These are phyloP conservation scores for Xanthorhoe designata DNA, from an alignment of 2,888 invertebrate species.

Conservation along the genomic window DNA sequence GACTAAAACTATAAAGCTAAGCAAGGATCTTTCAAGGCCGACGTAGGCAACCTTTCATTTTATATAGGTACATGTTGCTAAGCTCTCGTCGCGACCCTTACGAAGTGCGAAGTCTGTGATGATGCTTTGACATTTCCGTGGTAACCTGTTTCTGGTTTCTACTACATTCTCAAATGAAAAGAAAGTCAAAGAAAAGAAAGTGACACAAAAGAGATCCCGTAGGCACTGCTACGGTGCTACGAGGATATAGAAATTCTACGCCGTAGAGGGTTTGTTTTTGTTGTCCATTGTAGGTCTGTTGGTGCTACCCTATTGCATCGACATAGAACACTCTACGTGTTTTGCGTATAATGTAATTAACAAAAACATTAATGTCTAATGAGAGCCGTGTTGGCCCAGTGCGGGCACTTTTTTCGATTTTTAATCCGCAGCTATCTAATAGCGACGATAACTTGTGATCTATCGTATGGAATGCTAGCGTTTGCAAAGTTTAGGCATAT, in stretches of 20 bases:
- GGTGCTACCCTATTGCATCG: neutral
- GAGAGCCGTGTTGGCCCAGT: too few species aligned
- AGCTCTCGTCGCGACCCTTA: neutral
- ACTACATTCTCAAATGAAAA: neutral
- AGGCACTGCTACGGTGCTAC: constrained; percentile 1
- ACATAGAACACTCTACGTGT: too few species aligned
- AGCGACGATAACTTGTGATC: too few species aligned
- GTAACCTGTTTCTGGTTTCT: neutral
- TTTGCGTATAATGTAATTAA: too few species aligned
- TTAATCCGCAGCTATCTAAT: too few species aligned
- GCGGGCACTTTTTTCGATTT: too few species aligned
- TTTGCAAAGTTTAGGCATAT: too few species aligned
- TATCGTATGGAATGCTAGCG: too few species aligned
- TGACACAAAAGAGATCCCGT: neutral
- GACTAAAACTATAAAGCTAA: neutral
- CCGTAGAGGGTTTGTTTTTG: neutral
- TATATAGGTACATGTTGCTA: neutral
- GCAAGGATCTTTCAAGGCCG: neutral
- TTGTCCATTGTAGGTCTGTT: neutral
- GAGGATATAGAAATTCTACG: neutral
- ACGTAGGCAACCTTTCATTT: neutral
- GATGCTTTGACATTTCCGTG: neutral
- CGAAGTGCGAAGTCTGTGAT: neutral
- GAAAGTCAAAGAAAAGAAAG: neutral
- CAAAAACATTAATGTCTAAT: too few species aligned